Percentiles rank a stretch among this genome's conserved stretches.
Conservation (phyloP, 2,888 invertebrate species). For the Pseudococcus jackbeardsleyi region DNA sequence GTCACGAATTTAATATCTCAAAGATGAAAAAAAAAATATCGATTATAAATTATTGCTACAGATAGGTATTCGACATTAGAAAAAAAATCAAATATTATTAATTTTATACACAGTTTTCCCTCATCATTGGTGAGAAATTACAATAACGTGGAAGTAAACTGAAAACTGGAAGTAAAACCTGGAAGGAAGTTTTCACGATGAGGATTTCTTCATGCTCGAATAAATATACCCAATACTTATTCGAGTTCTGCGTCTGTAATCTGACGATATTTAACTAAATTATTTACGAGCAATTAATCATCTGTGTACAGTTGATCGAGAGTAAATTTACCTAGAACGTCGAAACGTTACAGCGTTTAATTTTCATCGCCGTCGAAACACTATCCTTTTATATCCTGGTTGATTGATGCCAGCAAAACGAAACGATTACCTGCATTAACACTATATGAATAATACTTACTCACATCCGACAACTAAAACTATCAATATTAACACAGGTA, state of each 20-base stretch:
- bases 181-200: neutral
- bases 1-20: neutral
- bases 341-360: neutral
- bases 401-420: slow-evolving; percentile 3
- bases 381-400: neutral
- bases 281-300: slow-evolving; percentile 23
- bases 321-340: neutral
- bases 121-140: neutral
- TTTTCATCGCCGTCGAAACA: neutral
- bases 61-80: neutral
- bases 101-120: neutral
- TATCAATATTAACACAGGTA: neutral
- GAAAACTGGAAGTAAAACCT: neutral
- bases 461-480: neutral
- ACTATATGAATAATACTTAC: neutral
- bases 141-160: neutral
- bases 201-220: slow-evolving; percentile 14
- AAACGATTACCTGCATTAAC: neutral
- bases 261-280: neutral
- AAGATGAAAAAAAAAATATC: neutral
- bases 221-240: neutral
- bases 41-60: neutral
- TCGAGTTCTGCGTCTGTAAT: neutral
- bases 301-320: slow-evolving; percentile 1
- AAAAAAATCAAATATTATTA: neutral